Evolutionary conservation across 2,113 vertebrate genomes (phyloP), one percentile per base, ranked within the genome.

Genomic region (Eptesicus fuscus): DNA sequence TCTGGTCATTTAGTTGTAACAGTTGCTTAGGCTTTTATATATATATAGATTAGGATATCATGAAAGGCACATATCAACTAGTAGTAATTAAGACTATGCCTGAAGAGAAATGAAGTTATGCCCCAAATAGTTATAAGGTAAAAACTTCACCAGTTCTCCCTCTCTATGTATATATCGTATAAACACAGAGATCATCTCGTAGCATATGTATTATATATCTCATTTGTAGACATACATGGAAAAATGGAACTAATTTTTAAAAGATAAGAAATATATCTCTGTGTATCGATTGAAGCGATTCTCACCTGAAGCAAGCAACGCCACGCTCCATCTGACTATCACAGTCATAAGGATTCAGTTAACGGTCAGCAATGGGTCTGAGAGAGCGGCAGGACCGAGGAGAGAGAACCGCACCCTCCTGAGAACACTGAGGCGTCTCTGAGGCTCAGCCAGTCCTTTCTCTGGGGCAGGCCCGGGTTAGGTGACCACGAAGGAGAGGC

Each of bases 371-470:
- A 88, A 22, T 2, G 17, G 9, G 7, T 20, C 5, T 51, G 1
- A 35, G 61, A 16, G 9, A 2, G 22, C 12, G 37, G 7, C 8
- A 35, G 67, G 14, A 40, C 47, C 28, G 7, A 35, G 63, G 17
- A 63, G 22, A 63, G 67, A 70, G 69, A 67, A 12, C 4, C 0
- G 0, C 11, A 7, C 6, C 18, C n/a, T 0, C 14, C n/a, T 0
- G 3, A 51, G 73, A 32, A 30, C 0, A 2, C 18, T 5, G 37
- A 5, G 35, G 35, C 4, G 16, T 47, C 37, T 44, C 40, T n/a
- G 1, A 83, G 40, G 8, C 30, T 9, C 20, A 10, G 35, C 25
- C 40, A 7, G 83, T 32, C 3, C 0, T 59, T 47, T 90, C 22
- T 23, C 49, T 32, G 25, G 22, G 32, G 49, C 51, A 65, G 51